A percentile compares a stretch with the other conserved stretches of the same genome.
These are phyloP conservation scores for Euclidia mi DNA, from an alignment of 2,888 invertebrate species.

Conservation along the genomic window DNA sequence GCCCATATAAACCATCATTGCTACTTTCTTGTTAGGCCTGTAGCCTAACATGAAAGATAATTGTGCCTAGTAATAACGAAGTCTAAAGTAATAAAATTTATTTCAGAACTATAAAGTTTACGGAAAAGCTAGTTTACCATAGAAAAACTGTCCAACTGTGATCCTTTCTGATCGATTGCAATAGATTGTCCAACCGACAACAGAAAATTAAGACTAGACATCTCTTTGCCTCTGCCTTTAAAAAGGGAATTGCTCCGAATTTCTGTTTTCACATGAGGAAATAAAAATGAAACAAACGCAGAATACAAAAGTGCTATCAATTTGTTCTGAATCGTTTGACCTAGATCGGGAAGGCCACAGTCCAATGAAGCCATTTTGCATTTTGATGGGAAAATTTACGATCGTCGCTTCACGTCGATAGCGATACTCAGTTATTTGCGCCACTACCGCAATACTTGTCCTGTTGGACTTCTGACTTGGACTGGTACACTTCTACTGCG, in stretches of 20 bases:
- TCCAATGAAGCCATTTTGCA: conserved; percentile 90
- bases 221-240: conserved; percentile 21
- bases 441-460: conserved; percentile 68
- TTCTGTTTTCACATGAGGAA: conserved; percentile 45
- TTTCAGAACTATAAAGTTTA: no score
- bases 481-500: conserved; percentile 42
- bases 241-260: conserved; percentile 25
- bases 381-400: conserved; percentile 89
- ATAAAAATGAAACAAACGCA: conserved; percentile 74
- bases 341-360: conserved; percentile 86
- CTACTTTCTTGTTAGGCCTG: no score
- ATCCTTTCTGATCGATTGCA: conserved; percentile 30
- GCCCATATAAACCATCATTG: no score
- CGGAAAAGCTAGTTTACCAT: no score
- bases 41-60: no score
- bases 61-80: no score
- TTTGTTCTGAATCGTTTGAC: conserved; percentile 85
- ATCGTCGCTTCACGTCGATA: conserved; percentile 79
- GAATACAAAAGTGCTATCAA: conserved; percentile 82
- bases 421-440: conserved; percentile 77
- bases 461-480: conserved; percentile 45
- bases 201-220: conserved; percentile 32
- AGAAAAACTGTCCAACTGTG: conserved; percentile 15
- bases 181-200: conserved; percentile 21
- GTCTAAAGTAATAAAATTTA: neutral